These are phyloP conservation scores for Hemiprocne comata DNA, from an alignment of 2,113 vertebrate genomes.

Conservation along the genomic window DNA sequence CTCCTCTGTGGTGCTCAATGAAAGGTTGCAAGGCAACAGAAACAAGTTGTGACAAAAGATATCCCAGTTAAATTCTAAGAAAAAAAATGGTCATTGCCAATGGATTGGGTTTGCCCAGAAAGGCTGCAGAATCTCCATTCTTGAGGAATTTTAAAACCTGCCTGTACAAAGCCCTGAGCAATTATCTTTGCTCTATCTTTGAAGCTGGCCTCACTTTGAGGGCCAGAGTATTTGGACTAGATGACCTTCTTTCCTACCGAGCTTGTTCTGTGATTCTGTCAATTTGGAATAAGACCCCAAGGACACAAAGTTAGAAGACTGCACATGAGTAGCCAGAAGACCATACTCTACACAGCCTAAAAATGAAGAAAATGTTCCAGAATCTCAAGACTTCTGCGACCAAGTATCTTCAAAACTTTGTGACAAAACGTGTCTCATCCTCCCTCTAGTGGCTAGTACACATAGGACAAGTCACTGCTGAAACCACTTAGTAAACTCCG, in stretches of 20 bases:
- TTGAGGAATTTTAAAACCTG: background rate
- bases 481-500: background rate
- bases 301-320: background rate
- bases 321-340: background rate
- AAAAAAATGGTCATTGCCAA: background rate
- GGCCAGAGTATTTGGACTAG: background rate
- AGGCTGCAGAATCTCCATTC: background rate
- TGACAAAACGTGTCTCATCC: conserved; percentile 7
- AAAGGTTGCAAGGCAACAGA: background rate
- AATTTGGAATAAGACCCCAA: background rate
- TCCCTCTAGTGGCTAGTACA: conserved; percentile 59
- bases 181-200: background rate
- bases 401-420: background rate
- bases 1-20: background rate
- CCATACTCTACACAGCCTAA: background rate
- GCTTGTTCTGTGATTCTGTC: background rate
- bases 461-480: background rate
- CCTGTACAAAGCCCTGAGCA: background rate
- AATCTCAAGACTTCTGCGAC: background rate
- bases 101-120: accelerated
- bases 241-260: background rate
- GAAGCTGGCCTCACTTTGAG: background rate
- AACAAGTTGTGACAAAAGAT: background rate
- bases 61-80: background rate
- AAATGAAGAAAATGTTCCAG: background rate